Conservation (phyloP, 2,113 vertebrate genomes). For the Lota lota region DNA sequence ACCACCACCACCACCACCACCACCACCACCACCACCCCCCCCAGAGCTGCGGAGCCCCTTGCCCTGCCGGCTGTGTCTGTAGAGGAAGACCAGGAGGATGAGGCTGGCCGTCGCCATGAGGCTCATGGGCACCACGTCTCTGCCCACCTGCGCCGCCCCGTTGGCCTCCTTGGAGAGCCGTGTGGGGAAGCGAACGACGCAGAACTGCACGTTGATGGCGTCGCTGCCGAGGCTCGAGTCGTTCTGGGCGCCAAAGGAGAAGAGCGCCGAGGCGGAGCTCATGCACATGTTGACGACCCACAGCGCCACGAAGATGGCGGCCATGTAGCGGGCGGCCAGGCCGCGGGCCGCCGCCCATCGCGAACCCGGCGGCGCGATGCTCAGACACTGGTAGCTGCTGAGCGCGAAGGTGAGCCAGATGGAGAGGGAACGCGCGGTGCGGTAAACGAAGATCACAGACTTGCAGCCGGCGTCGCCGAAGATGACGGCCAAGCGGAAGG, state of each 20-base stretch:
- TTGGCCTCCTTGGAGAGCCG: conserved; percentile 47
- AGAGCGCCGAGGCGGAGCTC: conserved; percentile 52
- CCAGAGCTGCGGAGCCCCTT: conserved; percentile 49
- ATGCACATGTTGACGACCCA: conserved; percentile 68
- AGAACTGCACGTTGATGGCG: conserved; percentile 67
- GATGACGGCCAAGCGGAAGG: conserved; percentile 53
- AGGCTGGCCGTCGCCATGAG: conserved; percentile 70
- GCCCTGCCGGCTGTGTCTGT: conserved; percentile 65
- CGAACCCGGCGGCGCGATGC: conserved; percentile 66
- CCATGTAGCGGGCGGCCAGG: conserved; percentile 45
- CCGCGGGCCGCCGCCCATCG: conserved; percentile 48
- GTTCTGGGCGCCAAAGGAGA: conserved; percentile 44
- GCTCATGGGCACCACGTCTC: conserved; percentile 72
- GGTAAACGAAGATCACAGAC: conserved; percentile 69
- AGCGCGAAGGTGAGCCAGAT: conserved; percentile 77
- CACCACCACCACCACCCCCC: background rate
- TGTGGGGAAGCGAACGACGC: conserved; percentile 65
- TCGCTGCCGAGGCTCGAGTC: conserved; percentile 32
- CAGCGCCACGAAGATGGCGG: conserved; percentile 55
- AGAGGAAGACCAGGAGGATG: conserved; percentile 70
- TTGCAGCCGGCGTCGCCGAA: conserved; percentile 67
- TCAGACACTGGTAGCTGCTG: conserved; percentile 72
- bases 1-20: conserved; percentile 10
- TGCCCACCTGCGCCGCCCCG: conserved; percentile 60
- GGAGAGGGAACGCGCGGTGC: conserved; percentile 68